These are phyloP conservation scores for Augochlora pura DNA, from an alignment of 1,140 invertebrate genomes.

Conservation along the genomic window DNA sequence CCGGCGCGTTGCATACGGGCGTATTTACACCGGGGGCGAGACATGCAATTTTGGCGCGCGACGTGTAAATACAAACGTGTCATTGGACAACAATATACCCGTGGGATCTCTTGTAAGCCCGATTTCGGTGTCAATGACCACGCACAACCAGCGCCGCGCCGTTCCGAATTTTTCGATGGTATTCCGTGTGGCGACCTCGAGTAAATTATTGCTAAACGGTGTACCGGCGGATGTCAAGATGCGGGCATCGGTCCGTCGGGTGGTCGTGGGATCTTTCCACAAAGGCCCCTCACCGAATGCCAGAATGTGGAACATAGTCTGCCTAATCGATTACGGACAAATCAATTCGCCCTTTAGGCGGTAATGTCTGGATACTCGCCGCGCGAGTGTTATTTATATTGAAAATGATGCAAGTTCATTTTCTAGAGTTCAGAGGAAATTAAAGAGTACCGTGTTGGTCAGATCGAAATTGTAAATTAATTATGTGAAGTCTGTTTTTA, in stretches of 20 bases:
- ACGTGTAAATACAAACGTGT: conserved; percentile 62
- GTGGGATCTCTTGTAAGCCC: conserved; percentile 61
- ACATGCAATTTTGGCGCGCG: conserved; percentile 53
- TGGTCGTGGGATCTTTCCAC: conserved; percentile 58
- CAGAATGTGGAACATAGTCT: conserved; percentile 33
- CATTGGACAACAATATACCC: conserved; percentile 77
- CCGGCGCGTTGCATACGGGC: conserved; percentile 70
- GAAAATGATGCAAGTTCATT: too few relatives aligned
- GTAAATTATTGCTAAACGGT: conserved; percentile 75
- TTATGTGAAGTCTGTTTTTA: too few relatives aligned
- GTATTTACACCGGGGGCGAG: conserved; percentile 66
- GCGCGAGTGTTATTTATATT: too few relatives aligned
- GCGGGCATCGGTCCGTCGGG: conserved; percentile 62
- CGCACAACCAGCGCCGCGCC: neutral
- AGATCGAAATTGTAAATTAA: too few relatives aligned
- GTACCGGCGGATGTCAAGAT: conserved; percentile 70
- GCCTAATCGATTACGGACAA: conserved; percentile 3
- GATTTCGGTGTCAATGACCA: conserved; percentile 60
- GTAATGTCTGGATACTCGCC: too few relatives aligned
- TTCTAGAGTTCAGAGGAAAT: too few relatives aligned
- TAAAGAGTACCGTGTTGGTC: too few relatives aligned
- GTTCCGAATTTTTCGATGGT: conserved; percentile 56
- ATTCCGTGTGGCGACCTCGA: conserved; percentile 63
- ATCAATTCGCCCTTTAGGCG: neutral
- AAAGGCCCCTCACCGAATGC: conserved; percentile 12